These are phyloP conservation scores for Poecile montanus DNA, from an alignment of 2,797 vertebrate species.

Conservation along the genomic window DNA sequence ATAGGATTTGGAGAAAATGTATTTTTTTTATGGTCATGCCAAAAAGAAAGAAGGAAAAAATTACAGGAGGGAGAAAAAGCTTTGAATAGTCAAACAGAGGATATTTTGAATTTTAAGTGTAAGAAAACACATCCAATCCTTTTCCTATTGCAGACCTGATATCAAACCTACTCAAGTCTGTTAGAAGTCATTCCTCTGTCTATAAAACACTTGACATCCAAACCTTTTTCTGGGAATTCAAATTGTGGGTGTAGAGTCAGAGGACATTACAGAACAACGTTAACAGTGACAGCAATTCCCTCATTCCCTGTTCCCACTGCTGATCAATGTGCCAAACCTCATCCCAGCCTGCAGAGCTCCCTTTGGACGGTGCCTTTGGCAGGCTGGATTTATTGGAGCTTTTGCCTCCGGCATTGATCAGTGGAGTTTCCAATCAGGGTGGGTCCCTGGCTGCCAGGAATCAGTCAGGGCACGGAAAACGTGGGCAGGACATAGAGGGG, in stretches of 20 bases:
- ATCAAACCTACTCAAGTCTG: not conserved
- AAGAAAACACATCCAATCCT: not conserved
- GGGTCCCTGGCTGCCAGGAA: not conserved
- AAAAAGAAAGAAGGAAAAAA: too few relatives aligned
- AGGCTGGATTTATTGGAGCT: not conserved
- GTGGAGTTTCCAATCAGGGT: not conserved
- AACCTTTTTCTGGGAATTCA: not conserved
- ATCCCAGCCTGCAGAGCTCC: not conserved
- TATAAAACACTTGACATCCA: not conserved
- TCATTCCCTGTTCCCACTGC: not conserved
- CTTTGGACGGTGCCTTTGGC: not conserved
- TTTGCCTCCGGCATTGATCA: not conserved
- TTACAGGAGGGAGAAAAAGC: not conserved
- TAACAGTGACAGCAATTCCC: not conserved
- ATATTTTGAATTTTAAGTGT: not conserved
- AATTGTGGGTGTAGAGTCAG: not conserved
- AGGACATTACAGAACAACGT: not conserved
- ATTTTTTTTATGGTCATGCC: not conserved
- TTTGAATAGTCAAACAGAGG: not conserved
- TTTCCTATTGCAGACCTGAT: not conserved
- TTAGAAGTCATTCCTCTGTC: not conserved
- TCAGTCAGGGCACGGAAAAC: rapidly evolving
- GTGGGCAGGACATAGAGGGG: rapidly evolving
- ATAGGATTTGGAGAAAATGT: not conserved
- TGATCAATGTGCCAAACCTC: not conserved